Conservation (phyloP, 2,113 vertebrate species). For the Pseudopipra pipra region DNA sequence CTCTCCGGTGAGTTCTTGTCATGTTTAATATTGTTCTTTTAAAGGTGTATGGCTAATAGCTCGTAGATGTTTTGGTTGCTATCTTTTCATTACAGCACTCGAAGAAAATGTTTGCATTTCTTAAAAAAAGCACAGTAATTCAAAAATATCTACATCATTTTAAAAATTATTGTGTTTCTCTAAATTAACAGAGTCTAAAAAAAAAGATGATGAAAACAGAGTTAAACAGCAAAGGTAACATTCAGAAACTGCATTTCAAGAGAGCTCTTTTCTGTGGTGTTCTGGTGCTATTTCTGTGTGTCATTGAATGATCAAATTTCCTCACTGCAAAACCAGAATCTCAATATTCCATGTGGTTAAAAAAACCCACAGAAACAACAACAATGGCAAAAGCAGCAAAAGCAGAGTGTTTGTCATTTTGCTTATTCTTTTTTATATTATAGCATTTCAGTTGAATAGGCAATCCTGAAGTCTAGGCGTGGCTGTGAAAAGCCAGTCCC, state of each 20-base stretch:
- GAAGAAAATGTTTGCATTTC: not conserved
- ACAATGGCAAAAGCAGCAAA: not conserved
- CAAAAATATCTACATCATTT: not conserved
- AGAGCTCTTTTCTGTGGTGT: not conserved
- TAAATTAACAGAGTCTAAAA: not conserved
- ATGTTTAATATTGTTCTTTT: conserved; percentile 42
- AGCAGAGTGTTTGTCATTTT: not conserved
- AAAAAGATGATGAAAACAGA: not conserved
- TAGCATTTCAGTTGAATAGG: not conserved
- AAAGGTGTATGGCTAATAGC: conserved; percentile 25
- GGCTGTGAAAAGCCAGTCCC: not conserved
- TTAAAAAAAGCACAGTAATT: not conserved
- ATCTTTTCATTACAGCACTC: not conserved
- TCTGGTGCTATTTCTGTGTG: not conserved
- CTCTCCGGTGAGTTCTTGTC: conserved; percentile 26
- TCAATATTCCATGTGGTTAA: not conserved
- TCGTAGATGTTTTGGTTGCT: not conserved
- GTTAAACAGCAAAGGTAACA: not conserved
- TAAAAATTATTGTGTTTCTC: not conserved
- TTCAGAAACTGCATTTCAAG: not conserved
- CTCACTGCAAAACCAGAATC: not conserved
- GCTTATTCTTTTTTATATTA: not conserved
- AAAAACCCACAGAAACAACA: accelerated
- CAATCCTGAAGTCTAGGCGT: not conserved
- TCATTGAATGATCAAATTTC: not conserved